Evolutionary conservation across 2,797 vertebrate species (phyloP), one percentile per base, ranked within the genome.

Genomic region (Oryzias sinensis): DNA sequence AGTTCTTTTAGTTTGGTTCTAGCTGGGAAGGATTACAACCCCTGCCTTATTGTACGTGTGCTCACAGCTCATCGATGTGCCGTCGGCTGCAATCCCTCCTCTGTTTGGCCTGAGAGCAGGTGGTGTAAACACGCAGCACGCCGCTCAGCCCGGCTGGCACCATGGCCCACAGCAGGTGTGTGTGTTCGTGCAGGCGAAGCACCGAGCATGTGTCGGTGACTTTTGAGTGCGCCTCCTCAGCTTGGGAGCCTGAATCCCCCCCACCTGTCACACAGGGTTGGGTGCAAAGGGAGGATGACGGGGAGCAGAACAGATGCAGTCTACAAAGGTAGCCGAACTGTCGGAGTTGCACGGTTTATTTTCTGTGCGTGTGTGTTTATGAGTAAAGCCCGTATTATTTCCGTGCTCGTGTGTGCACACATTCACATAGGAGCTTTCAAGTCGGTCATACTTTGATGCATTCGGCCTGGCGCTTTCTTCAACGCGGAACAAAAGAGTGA

Each of bases 241-340:
- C 70, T 67, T 33, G 43, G 13, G 67, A 62, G 56, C 57, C 73
- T 70, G 72, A 86, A 87, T 82, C 85, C 79, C 77, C 72, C 81
- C 82, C 90, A 91, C 91, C 91, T 92, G 91, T 90, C 89, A 82
- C 60, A 53, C 53, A 80, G 84, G 87, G 85, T 78, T 83, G 83
- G 83, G 81, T 58, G 73, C 62, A 69, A 56, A 74, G 77, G 80
- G 78, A 77, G 74, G 79, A 82, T 74, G 83, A 83, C 64, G 69
- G 72, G 78, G 60, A 60, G 42, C 70, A 51, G 80, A 91, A 88
- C 91, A 92, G 87, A 92, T 92, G 91, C 82, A 66, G 82, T 84
- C 73, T 80, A 76, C 82, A 83, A 82, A 86, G 84, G 76, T 74
- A 64, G 73, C 43, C 49, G 48, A 56, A 77, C 58, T 52, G 67